Base-by-base conservation (phyloP, 2,797 vertebrate genomes). In the Cossypha niveicapilla region DNA sequence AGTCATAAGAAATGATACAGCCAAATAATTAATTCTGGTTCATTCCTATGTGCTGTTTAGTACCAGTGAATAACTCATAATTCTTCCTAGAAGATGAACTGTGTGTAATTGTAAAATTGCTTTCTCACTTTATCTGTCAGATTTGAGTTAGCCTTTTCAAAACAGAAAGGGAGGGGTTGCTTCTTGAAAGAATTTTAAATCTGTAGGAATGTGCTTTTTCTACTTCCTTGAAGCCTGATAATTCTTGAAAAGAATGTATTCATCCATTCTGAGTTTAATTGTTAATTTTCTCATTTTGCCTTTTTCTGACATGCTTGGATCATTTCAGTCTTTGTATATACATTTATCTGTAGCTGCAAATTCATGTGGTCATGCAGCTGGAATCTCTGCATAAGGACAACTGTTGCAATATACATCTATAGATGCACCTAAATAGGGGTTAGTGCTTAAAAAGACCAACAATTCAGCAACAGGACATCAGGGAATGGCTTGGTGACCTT, bases 81-180 rank as follows among this genome's bases (percentile, higher is more conserved):
- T 62, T 97, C 86, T 78, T 93, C 28, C 53, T 95, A 50, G 85
- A 73, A 95, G 95, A 70, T 65, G 78, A 92, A 50, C 42, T 6
- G 1, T 74, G 18, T 70, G 5, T 80, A 83, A 89, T 93, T 95
- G 87, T 74, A 90, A 85, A 96, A 94, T 93, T 93, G 76, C 81
- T 95, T 96, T 95, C 15, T 86, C 70, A 62, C 84, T 96, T 97
- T 96, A 88, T 97, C 92, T 95, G 62, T 92, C 63, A 70, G 79
- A 86, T 48, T 94, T 74, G 80, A 95, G 76, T 90, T 92, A 51
- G 70, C 60, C 75, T 90, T 96, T 92, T 96, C 89, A 89, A 92
- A 90, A 88, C 79, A 90, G 62, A 95, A 94, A 95, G 81, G 65
- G 65, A 91, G 60, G 53, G 83, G n/a, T 95, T 96, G 72, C 77